Conservation (phyloP, 2,113 vertebrate species). For the Equus przewalskii region DNA sequence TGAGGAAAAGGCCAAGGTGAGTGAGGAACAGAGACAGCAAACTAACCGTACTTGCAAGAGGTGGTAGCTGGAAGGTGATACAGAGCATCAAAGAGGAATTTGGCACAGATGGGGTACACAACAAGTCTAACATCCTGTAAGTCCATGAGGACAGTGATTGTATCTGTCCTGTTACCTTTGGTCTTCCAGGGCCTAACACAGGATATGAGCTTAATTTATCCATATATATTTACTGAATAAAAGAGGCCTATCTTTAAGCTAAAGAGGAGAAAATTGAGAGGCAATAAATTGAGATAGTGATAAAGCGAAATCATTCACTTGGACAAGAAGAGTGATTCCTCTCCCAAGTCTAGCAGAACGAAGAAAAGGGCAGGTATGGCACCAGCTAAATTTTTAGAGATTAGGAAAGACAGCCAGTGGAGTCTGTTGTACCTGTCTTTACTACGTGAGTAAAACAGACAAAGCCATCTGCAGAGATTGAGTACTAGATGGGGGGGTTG, state of each 20-base stretch:
- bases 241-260: not conserved
- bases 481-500: not conserved
- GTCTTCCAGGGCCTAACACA: not conserved
- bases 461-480: not conserved
- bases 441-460: not conserved
- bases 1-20: not conserved
- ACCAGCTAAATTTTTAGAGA: not conserved
- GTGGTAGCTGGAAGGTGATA: not conserved
- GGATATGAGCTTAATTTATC: not conserved
- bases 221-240: not conserved
- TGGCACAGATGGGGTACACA: not conserved
- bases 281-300: not conserved
- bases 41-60: not conserved
- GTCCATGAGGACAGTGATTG: not conserved
- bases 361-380: constrained; percentile 25
- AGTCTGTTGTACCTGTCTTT: not conserved
- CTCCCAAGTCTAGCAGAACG: not conserved
- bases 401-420: not conserved
- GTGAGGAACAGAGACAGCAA: not conserved
- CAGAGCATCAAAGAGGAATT: not conserved
- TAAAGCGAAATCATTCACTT: not conserved
- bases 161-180: not conserved
- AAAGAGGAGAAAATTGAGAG: not conserved
- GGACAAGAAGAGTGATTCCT: not conserved
- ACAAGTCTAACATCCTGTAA: not conserved